Percentiles rank a stretch among this genome's conserved stretches.
These are phyloP conservation scores for Psilopsiagon aymara DNA, from an alignment of 2,113 vertebrate species.

Conservation along the genomic window DNA sequence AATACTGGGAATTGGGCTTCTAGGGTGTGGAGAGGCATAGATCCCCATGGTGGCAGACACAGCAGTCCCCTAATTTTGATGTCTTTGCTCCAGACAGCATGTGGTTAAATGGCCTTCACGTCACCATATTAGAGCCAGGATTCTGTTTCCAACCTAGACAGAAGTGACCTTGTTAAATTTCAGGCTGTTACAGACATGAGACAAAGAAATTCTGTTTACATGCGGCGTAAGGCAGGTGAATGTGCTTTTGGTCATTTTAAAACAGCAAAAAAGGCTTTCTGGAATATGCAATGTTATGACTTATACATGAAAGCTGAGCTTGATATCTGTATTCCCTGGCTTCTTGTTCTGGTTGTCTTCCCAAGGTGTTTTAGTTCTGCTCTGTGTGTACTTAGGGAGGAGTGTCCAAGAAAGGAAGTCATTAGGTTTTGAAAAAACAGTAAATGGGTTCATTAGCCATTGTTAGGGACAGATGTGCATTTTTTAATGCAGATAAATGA, in stretches of 20 bases:
- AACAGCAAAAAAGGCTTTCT: not conserved
- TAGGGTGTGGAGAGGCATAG: slow-evolving; percentile 1
- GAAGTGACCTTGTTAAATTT: slow-evolving; percentile 2
- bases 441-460: not conserved
- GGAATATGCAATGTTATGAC: not conserved
- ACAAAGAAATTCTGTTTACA: slow-evolving; percentile 15
- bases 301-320: slow-evolving; percentile 2
- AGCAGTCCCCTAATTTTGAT: not conserved
- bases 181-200: not conserved
- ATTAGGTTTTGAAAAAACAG: not conserved
- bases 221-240: not conserved
- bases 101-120: not conserved
- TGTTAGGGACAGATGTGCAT: not conserved
- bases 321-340: not conserved
- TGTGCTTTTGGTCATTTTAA: not conserved
- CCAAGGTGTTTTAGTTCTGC: not conserved
- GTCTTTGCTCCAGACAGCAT: not conserved
- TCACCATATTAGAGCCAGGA: not conserved
- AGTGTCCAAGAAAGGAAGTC: not conserved
- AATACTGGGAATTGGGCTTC: not conserved
- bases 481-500: not conserved
- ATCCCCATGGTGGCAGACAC: slow-evolving; percentile 4
- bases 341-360: not conserved
- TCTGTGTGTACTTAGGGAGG: not conserved
- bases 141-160: not conserved